phyloP scores from a whole-genome alignment of 35 echinoderm and acorn worm species.

The Heliocidaris erythrogramma region DNA sequence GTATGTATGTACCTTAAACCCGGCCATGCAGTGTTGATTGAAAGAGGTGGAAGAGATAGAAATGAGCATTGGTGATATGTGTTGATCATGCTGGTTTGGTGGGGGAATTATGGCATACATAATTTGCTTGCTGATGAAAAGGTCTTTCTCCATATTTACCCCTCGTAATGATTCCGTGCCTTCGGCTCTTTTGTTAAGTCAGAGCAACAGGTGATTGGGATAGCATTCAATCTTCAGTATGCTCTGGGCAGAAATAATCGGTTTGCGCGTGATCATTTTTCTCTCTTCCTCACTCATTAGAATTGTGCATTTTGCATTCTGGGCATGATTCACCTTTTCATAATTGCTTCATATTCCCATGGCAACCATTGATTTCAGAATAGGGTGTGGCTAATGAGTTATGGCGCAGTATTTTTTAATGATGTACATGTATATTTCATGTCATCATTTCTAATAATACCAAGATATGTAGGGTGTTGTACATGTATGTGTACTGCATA shows the following conservation, averaged over 20 bases:
- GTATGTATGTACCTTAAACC: too few relatives aligned
- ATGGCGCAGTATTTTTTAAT: neutral
- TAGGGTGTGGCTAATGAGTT: neutral
- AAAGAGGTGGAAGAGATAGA: neutral
- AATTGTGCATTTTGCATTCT: neutral
- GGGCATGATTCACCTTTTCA: neutral
- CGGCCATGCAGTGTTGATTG: neutral
- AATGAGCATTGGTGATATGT: neutral
- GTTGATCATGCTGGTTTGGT: neutral
- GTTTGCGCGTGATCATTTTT: neutral
- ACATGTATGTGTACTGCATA: too few relatives aligned
- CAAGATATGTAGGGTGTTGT: too few relatives aligned
- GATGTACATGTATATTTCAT: neutral
- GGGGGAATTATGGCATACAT: neutral
- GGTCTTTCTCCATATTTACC: neutral
- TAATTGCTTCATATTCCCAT: neutral
- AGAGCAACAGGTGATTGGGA: neutral
- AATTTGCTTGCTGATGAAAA: neutral
- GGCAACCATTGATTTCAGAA: conserved; percentile 10
- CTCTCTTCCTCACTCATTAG: neutral
- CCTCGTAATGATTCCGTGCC: neutral
- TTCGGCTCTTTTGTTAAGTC: neutral
- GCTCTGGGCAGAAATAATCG: neutral
- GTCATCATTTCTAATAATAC: too few relatives aligned
- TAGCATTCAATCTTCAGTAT: neutral